Base-by-base conservation (phyloP, 1,140 invertebrate species). In the Drosophila kurseongensis region DNA sequence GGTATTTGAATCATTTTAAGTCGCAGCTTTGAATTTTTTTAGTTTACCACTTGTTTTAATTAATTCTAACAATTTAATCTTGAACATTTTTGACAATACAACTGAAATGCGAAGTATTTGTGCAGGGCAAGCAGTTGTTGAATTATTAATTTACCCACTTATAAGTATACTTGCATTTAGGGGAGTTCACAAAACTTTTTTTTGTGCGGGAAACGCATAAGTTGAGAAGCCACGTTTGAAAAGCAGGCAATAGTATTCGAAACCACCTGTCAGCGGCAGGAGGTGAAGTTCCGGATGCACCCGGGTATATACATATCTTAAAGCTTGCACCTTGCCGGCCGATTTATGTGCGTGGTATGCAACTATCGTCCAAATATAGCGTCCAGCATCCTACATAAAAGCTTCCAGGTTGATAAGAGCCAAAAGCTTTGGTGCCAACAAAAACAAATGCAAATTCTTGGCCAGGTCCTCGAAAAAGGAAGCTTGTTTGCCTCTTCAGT, bases 401-500 rank as follows among this genome's bases (percentile, higher is more conserved):
- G 59, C 59, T 62, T 62, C 36, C 7, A n/a, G 4, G 8, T 10
- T 32, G 59, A 58, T 59, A 62, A 32, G 14, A 42, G 52, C 36
- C 36, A 32, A 62, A 59, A 62, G 59, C 59, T 62, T 61, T 9
- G 7, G 41, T 13, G 57, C 7, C 36, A 41, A 29, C 50, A 36
- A 38, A 38, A 40, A 41, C 23, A 32, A 29, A 32, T 5, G 27
- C 12, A 27, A 32, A 58, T 41, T n/a, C 29, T 32, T 58, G 8
- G 12, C 23, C 59, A 62, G 36, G 59, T 18, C 27, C 27, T 32
- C 18, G 23, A 16, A 12, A 23, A n/a, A 16, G 51, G 42, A 44
- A 51, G 67, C 55, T 72, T 51, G 14, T 32, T 38, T 52, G 13
- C n/a, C 3, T 45, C 5, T 36, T 45, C 16, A 62, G 59, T 62